Conservation (phyloP, 2,888 invertebrate species). For the Pheosia gnoma region DNA sequence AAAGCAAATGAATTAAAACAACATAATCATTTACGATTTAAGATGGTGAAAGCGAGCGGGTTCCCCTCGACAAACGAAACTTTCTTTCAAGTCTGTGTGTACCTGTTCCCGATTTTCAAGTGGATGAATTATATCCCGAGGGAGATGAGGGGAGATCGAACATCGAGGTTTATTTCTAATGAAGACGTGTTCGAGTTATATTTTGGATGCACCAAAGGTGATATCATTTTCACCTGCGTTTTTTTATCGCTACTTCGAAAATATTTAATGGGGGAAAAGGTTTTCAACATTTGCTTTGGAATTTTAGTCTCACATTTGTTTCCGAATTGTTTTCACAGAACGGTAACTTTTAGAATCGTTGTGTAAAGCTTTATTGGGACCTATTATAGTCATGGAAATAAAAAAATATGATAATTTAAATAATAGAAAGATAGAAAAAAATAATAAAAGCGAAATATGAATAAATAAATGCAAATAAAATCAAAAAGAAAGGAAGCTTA, state of each 20-base stretch:
- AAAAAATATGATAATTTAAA: conserved; percentile 20
- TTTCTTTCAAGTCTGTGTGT: conserved; percentile 81
- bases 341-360: conserved; percentile 16
- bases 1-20: conserved; percentile 83
- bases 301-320: conserved; percentile 33
- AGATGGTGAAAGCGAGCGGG: conserved; percentile 70
- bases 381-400: background rate
- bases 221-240: conserved; percentile 68
- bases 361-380: background rate
- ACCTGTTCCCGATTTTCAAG: conserved; percentile 81
- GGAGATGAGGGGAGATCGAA: conserved; percentile 71
- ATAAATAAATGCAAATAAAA: conserved; percentile 71
- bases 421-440: conserved; percentile 33
- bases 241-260: conserved; percentile 21
- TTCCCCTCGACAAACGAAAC: conserved; percentile 78
- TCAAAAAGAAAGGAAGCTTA: conserved; percentile 82
- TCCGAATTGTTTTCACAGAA: conserved; percentile 19
- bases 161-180: conserved; percentile 72
- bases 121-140: conserved; percentile 81
- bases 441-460: conserved; percentile 38
- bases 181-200: conserved; percentile 75
- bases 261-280: conserved; percentile 12
- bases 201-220: conserved; percentile 70
- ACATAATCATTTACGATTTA: conserved; percentile 82
- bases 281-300: conserved; percentile 13